Evolutionary conservation across 2,888 invertebrate genomes (phyloP).

Genomic region (Chromoteleia sp.): DNA sequence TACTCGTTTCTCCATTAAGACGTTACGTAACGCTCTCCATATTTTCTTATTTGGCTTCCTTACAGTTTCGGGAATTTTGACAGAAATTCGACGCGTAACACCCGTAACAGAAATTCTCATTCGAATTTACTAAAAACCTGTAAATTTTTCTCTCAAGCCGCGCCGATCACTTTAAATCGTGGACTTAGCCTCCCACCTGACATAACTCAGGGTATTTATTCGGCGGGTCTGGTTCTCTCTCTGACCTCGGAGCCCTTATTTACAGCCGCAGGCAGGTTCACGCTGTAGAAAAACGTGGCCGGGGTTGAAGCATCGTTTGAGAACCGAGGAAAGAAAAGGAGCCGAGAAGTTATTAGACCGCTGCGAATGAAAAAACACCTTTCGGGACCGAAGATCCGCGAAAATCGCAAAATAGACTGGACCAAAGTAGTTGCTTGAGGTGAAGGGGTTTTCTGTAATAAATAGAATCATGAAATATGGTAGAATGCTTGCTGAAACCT

Average conservation of each 20-base stretch:
- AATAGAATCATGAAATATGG: too few species aligned
- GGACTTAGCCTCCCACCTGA: conserved; percentile 77
- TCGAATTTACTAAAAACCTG: conserved; percentile 23
- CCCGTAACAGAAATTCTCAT: not conserved
- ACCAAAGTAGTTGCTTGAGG: not conserved
- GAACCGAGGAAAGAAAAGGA: too few species aligned
- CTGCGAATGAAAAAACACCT: conserved; percentile 30
- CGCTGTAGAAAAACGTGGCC: conserved; percentile 59
- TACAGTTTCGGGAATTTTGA: not conserved
- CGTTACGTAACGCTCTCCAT: not conserved
- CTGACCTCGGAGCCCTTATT: conserved; percentile 78
- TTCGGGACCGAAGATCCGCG: not conserved
- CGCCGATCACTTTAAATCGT: conserved; percentile 80
- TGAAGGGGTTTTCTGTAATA: too few species aligned
- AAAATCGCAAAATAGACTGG: not conserved
- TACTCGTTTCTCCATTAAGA: too few species aligned
- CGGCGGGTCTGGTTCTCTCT: conserved; percentile 77
- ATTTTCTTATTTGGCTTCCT: not conserved
- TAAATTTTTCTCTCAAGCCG: conserved; percentile 31
- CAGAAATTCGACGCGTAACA: conserved; percentile 24
- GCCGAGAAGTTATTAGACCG: conserved; percentile 44
- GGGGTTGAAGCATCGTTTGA: conserved; percentile 24
- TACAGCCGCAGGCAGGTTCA: conserved; percentile 80
- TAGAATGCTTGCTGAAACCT: too few species aligned
- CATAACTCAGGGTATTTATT: conserved; percentile 81